phyloP scores from a whole-genome alignment of 2,888 invertebrate species.

The Ophion ventricosus region DNA sequence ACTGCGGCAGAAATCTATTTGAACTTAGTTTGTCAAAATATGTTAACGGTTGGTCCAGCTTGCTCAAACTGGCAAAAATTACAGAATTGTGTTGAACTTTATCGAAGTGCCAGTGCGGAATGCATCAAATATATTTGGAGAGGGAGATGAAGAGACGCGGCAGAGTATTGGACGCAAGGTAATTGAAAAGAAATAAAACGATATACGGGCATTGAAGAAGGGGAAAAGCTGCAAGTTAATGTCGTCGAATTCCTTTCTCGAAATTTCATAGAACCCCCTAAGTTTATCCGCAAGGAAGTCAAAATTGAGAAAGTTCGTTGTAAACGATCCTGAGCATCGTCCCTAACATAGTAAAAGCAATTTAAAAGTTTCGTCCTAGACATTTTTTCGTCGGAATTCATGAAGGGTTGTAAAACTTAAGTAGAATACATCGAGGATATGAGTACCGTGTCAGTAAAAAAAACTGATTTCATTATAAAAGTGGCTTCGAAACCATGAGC shows the following conservation, averaged over 20 bases:
- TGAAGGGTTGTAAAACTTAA: neutral
- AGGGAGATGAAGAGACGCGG: too few species aligned
- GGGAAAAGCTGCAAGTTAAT: constrained; percentile 11
- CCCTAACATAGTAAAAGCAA: constrained; percentile 22
- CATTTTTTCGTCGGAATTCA: constrained; percentile 32
- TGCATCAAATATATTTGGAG: too few species aligned
- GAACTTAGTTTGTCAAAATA: too few species aligned
- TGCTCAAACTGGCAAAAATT: too few species aligned
- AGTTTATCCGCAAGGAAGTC: constrained; percentile 24
- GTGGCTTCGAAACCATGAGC: neutral
- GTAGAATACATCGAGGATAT: constrained; percentile 10
- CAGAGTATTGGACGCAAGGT: neutral
- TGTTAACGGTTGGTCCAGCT: too few species aligned
- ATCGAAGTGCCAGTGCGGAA: too few species aligned
- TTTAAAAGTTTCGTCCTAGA: constrained; percentile 38
- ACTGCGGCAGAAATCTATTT: too few species aligned
- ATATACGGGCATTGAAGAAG: constrained; percentile 2
- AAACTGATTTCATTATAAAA: neutral
- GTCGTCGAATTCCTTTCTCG: constrained; percentile 18
- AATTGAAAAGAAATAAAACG: neutral
- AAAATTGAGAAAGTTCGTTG: constrained; percentile 38
- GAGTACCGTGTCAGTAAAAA: constrained; percentile 3
- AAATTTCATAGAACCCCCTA: constrained; percentile 18
- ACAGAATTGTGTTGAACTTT: too few species aligned
- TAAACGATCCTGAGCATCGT: constrained; percentile 13